phyloP scores from a whole-genome alignment of 2,888 invertebrate species.

The Pegoplata infirma region DNA sequence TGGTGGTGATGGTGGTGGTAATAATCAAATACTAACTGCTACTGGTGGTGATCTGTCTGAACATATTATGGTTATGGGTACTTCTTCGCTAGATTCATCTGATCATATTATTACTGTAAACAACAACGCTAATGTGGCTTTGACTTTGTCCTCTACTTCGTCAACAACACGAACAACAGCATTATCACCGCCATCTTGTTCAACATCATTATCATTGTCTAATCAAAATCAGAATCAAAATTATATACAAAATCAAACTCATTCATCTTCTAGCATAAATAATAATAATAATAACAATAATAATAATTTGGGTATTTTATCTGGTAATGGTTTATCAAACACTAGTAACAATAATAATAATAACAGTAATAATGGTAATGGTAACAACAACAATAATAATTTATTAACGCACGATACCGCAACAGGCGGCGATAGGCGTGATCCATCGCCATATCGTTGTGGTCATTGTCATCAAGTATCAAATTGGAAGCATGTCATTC shows the following conservation, averaged over 20 bases:
- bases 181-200: conserved; percentile 54
- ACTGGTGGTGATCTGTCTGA: conserved; percentile 56
- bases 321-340: conserved; percentile 61
- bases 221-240: conserved; percentile 45
- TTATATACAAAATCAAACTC: conserved; percentile 57
- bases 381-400: conserved; percentile 64
- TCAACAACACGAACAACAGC: conserved; percentile 40
- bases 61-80: conserved; percentile 59
- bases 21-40: conserved; percentile 33
- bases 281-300: conserved; percentile 42
- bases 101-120: conserved; percentile 38
- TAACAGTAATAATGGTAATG: conserved; percentile 60
- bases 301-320: conserved; percentile 59
- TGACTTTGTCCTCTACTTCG: conserved; percentile 33
- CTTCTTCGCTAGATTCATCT: conserved; percentile 17
- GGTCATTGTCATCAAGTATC: conserved; percentile 90
- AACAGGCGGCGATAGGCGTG: conserved; percentile 75
- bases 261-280: conserved; percentile 62
- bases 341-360: conserved; percentile 42
- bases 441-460: conserved; percentile 84
- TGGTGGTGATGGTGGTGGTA: conserved; percentile 15
- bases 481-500: conserved; percentile 92
- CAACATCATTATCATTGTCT: conserved; percentile 61
- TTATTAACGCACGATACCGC: conserved; percentile 73
- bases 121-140: conserved; percentile 30